phyloP scores from a whole-genome alignment of 2,888 invertebrate species.

The Tipula helvola region DNA sequence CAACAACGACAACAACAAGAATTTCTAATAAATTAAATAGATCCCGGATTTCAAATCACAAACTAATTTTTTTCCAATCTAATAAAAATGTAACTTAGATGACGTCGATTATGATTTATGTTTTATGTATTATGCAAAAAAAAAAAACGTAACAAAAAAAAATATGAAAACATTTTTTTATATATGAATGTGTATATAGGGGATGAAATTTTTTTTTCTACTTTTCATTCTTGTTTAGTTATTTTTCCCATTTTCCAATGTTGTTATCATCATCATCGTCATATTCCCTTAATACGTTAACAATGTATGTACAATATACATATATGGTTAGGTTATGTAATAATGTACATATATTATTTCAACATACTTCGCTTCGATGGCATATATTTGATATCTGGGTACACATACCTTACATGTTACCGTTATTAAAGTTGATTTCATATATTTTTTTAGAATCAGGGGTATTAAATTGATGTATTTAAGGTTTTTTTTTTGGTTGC shows the following conservation, averaged over 20 bases:
- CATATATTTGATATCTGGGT: neutral
- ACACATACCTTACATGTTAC: neutral
- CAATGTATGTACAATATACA: neutral
- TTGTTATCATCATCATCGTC: neutral
- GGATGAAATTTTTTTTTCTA: neutral
- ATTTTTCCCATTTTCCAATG: neutral
- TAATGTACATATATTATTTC: neutral
- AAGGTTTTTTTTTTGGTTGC: neutral
- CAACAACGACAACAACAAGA: neutral
- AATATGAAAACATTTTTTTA: neutral
- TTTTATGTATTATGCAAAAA: slow-evolving; percentile 9
- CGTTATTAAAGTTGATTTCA: slow-evolving; percentile 4
- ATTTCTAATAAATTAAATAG: slow-evolving; percentile 4
- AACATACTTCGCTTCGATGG: neutral
- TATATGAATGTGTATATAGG: neutral
- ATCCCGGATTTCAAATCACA: neutral
- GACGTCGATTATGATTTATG: slow-evolving; percentile 10
- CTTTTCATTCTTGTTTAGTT: neutral
- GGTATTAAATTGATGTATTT: neutral
- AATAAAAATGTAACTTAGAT: slow-evolving; percentile 9
- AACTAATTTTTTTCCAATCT: slow-evolving; percentile 5
- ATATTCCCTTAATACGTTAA: slow-evolving; percentile 4
- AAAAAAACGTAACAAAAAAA: neutral
- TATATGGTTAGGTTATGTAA: neutral
- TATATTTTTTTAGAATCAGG: neutral